phyloP scores from a whole-genome alignment of 2,797 vertebrate genomes.

The Gouania willdenowi region DNA sequence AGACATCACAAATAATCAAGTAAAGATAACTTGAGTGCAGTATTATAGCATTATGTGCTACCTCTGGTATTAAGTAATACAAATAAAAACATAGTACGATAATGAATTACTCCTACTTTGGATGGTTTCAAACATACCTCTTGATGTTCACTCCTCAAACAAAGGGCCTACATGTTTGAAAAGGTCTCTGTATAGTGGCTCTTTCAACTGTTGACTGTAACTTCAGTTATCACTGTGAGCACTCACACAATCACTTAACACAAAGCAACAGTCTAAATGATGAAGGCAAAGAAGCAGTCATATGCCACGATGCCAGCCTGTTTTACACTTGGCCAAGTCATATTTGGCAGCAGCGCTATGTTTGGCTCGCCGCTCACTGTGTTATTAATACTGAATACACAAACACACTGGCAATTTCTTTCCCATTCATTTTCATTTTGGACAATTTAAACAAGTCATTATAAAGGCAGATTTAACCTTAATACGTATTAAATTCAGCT shows the following conservation, averaged over 20 bases:
- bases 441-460: too few relatives aligned
- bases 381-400: constrained; percentile 54
- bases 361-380: constrained; percentile 50
- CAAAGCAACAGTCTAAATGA: constrained; percentile 51
- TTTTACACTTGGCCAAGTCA: constrained; percentile 53
- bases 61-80: too few relatives aligned
- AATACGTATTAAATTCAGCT: constrained; percentile 32
- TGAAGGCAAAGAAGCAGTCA: constrained; percentile 41
- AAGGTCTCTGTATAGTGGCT: not conserved
- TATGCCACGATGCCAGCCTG: constrained; percentile 53
- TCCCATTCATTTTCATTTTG: constrained; percentile 27
- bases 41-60: too few relatives aligned
- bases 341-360: constrained; percentile 50
- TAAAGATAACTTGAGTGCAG: too few relatives aligned
- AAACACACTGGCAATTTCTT: constrained; percentile 46
- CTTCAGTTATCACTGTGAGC: constrained; percentile 4
- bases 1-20: too few relatives aligned
- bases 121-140: too few relatives aligned
- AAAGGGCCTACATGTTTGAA: too few relatives aligned
- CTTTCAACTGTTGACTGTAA: not conserved
- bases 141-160: too few relatives aligned
- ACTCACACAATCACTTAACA: constrained; percentile 23
- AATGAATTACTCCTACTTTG: too few relatives aligned
- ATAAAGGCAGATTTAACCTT: constrained; percentile 16
- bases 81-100: too few relatives aligned